Conservation (phyloP, 2,888 invertebrate genomes). For the Drosophila borealis region DNA sequence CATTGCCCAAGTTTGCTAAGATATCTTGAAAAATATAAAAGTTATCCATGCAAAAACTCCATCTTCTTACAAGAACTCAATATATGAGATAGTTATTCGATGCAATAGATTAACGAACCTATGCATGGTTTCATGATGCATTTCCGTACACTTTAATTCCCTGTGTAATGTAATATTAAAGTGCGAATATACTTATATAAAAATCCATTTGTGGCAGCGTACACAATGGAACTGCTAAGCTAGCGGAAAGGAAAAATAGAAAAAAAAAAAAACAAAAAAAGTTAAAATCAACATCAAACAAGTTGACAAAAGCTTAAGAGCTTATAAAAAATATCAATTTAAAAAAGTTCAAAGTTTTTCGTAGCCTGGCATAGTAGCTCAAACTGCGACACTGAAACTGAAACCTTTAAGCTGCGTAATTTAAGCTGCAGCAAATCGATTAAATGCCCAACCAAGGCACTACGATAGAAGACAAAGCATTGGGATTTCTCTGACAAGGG, state of each 20-base stretch:
- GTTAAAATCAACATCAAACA: constrained; percentile 13
- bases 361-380: constrained; percentile 3
- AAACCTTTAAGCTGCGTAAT: constrained; percentile 20
- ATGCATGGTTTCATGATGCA: no score
- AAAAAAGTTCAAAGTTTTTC: constrained; percentile 11
- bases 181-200: neutral
- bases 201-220: constrained; percentile 1
- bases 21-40: no score
- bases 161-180: neutral
- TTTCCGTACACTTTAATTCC: no score
- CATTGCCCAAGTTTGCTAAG: no score
- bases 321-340: constrained; percentile 32
- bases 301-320: constrained; percentile 31
- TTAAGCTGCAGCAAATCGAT: constrained; percentile 27
- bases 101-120: no score
- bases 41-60: no score
- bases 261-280: constrained; percentile 1
- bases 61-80: no score
- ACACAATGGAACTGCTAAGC: neutral
- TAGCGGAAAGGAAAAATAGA: constrained; percentile 1
- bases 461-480: constrained; percentile 12
- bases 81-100: no score
- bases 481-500: neutral
- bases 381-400: constrained; percentile 4
- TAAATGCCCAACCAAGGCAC: constrained; percentile 15